These are phyloP conservation scores for Yasuhikotakia modesta DNA, from an alignment of 2,797 vertebrate species.

Conservation along the genomic window DNA sequence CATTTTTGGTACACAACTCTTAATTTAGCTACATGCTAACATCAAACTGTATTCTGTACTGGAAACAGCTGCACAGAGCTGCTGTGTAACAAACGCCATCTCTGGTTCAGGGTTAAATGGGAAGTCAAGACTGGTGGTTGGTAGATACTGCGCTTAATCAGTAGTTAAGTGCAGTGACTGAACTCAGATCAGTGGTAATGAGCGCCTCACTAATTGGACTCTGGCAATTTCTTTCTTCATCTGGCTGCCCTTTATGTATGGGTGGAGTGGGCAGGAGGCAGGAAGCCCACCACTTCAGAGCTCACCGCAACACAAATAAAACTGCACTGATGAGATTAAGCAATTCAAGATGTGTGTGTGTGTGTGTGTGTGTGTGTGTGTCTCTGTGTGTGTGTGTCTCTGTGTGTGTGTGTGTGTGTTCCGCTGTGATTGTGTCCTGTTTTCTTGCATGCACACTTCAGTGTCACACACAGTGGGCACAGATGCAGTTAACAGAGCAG, in stretches of 20 bases:
- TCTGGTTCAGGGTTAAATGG: conserved; percentile 7
- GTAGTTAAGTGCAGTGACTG: conserved; percentile 43
- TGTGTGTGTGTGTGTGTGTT: too few relatives aligned
- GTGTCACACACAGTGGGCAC: conserved; percentile 30
- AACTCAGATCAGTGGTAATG: conserved; percentile 58
- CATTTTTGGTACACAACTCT: too few relatives aligned
- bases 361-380: too few relatives aligned
- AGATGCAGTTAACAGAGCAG: conserved; percentile 52
- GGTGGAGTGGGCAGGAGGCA: conserved; percentile 64
- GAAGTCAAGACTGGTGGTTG: conserved; percentile 37
- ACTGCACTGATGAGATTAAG: conserved; percentile 81
- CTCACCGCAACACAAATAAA: conserved; percentile 65
- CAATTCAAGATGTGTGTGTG: conserved; percentile 80
- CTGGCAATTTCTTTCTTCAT: conserved; percentile 59
- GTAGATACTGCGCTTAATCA: conserved; percentile 49
- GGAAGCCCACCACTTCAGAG: conserved; percentile 74
- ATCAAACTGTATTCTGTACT: too few relatives aligned
- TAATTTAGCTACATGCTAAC: too few relatives aligned
- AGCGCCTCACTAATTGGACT: conserved; percentile 66
- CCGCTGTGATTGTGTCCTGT: conserved; percentile 2
- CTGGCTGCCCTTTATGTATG: conserved; percentile 65
- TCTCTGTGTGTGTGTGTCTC: too few relatives aligned
- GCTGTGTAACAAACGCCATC: neutral
- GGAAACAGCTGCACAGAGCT: neutral
- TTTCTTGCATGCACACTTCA: conserved; percentile 42